Percentiles rank a stretch among this genome's conserved stretches.
Evolutionary conservation across 2,797 vertebrate species (phyloP).

Genomic region (Oryzias sinensis): DNA sequence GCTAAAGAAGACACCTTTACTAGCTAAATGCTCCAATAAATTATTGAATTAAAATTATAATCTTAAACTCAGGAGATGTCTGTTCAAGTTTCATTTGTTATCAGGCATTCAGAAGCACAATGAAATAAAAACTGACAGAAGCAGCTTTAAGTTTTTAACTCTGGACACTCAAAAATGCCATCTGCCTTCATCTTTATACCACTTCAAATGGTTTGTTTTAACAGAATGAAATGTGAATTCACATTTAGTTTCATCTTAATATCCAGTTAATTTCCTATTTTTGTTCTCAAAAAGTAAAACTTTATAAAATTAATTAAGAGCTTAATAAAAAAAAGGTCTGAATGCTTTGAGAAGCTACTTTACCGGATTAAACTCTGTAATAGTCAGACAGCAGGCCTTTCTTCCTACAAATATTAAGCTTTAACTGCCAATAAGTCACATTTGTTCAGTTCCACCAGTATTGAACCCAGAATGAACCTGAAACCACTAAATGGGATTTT

Average conservation of each 20-base stretch:
- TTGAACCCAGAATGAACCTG: neutral
- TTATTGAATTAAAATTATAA: no score
- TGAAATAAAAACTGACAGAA: no score
- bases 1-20: no score
- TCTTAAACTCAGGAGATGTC: no score
- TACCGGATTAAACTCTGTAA: neutral
- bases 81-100: no score
- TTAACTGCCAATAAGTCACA: neutral
- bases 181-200: neutral
- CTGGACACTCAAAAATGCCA: no score
- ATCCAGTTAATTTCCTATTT: neutral
- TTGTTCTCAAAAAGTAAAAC: neutral
- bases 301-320: neutral
- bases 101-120: no score
- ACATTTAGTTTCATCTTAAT: neutral
- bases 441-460: slow-evolving; percentile 1
- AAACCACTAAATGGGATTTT: neutral
- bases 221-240: neutral
- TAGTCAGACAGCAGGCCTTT: neutral
- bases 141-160: no score
- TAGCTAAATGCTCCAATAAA: no score
- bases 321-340: neutral
- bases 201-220: neutral
- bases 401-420: neutral
- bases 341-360: neutral